Base-by-base conservation (phyloP, 2,797 vertebrate genomes). In the Argya squamiceps region DNA sequence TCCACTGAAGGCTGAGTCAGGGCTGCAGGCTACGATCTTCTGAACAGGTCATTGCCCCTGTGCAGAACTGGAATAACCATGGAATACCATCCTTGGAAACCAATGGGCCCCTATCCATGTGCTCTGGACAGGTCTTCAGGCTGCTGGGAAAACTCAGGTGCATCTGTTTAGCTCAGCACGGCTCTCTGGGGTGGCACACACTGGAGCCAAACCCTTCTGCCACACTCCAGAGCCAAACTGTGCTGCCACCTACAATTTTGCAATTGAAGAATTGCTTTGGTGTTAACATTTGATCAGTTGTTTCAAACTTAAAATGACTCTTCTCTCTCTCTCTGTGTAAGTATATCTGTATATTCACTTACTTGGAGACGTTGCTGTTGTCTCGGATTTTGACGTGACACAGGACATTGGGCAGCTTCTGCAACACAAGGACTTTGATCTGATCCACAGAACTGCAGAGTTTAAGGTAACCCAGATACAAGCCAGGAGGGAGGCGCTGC, bases 401-500 rank as follows among this genome's bases (percentile, higher is more conserved):
- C 56, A 99, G 98, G 98, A 99, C 98, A 94, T 99, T 99, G 74
- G 99, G 99, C 58, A 98, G 96, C 87, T 98, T 98, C 97, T 99
- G 99, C 43, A 99, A 97, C 55, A 99, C 99, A 6, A 99, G 98
- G 63, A 99, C 99, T 97, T 98, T 99, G 97, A 99, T 99, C 97
- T 99, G 99, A 97, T 99, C 99, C 77, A 99, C 99, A 20, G 99
- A 99, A 91, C 99, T 99, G 98, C 99, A 99, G 79, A 99, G 98
- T 97, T 99, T 99, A 92, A 99, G 98, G 98, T 98, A 99, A 77
- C 99, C 99, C 96, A 99, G 98, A 90, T 99, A 99, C 43, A 99
- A 97, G 6, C 99, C 99, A 0, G 99, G 98, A 67, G 98, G 93
- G 74, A 99, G 98, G 26, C 99, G 98, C 64, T 99, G 98, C 92